phyloP scores from a whole-genome alignment of 1,140 invertebrate genomes.

The Ctenoplectra terminalis region DNA sequence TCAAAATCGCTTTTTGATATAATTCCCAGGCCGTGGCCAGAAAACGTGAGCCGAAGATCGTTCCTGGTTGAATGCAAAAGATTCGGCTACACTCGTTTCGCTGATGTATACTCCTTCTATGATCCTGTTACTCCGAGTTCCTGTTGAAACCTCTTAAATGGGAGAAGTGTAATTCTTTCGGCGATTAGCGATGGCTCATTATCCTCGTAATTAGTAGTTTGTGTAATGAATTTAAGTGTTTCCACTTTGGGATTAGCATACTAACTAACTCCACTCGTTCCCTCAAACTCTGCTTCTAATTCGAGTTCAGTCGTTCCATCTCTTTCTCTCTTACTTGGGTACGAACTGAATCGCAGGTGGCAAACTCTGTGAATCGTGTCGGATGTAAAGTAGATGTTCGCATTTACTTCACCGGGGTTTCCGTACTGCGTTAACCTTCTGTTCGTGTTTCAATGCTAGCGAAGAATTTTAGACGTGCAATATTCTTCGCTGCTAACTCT shows the following conservation, averaged over 20 bases:
- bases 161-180: slow-evolving; percentile 67
- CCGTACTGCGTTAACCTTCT: slow-evolving; percentile 5
- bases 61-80: slow-evolving; percentile 40
- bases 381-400: slow-evolving; percentile 61
- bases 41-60: slow-evolving; percentile 60
- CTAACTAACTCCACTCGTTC: slow-evolving; percentile 66
- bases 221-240: slow-evolving; percentile 77
- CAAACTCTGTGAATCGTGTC: slow-evolving; percentile 61
- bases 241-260: slow-evolving; percentile 73
- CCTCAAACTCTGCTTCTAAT: slow-evolving; percentile 52
- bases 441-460: not conserved
- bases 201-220: slow-evolving; percentile 75
- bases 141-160: slow-evolving; percentile 19
- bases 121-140: not conserved
- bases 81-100: not conserved
- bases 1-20: slow-evolving; percentile 70
- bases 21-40: slow-evolving; percentile 52
- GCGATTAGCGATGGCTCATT: slow-evolving; percentile 75
- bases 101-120: slow-evolving; percentile 33
- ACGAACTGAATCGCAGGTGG: slow-evolving; percentile 65
- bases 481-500: not conserved
- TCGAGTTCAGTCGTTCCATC: slow-evolving; percentile 54
- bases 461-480: not conserved
- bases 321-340: slow-evolving; percentile 29
- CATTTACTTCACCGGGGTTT: slow-evolving; percentile 38